Evolutionary conservation across 1,140 invertebrate genomes (phyloP).

Genomic region (Colletes gigas): DNA sequence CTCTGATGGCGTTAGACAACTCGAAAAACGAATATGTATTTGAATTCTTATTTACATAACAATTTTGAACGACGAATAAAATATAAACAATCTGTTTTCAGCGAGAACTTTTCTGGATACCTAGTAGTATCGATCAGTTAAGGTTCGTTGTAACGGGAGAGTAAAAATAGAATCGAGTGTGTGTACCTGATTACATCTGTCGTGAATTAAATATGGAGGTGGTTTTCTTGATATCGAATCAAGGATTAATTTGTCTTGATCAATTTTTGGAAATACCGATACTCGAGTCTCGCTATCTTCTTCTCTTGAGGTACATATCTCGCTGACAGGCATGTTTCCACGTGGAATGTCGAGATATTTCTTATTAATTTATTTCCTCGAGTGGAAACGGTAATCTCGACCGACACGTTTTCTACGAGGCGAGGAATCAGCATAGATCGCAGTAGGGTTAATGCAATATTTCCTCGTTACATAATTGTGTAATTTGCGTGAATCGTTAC

Average conservation of each 20-base stretch:
- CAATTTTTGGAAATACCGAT: neutral
- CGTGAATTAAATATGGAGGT: neutral
- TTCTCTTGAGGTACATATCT: no score
- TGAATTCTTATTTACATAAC: no score
- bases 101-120: no score
- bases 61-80: no score
- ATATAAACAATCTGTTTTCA: no score
- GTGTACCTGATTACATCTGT: neutral
- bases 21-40: no score
- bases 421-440: neutral
- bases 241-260: neutral
- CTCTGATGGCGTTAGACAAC: no score
- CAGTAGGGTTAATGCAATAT: neutral
- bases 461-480: conserved; percentile 23
- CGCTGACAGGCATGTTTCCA: no score
- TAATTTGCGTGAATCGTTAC: conserved; percentile 10
- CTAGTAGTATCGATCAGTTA: no score
- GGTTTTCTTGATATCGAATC: neutral
- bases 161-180: no score
- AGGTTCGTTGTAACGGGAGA: no score
- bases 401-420: neutral
- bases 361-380: no score
- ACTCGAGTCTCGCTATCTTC: neutral
- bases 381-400: neutral
- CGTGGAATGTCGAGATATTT: neutral